Percentiles rank a stretch among this genome's conserved stretches.
Conservation (phyloP, 2,888 invertebrate species). For the Hesperia comma region DNA sequence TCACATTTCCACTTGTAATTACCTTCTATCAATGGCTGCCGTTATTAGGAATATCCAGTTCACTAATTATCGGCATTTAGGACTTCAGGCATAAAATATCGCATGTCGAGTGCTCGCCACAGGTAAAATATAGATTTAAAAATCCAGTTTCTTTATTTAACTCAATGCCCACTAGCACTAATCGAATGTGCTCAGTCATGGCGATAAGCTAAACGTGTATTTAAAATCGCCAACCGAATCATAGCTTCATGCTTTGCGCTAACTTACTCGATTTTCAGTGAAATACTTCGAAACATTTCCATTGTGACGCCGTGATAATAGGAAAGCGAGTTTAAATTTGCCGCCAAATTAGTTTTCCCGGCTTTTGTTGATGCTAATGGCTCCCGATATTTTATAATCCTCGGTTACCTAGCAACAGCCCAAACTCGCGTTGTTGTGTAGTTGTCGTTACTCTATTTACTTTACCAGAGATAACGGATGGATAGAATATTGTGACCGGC, state of each 20-base stretch:
- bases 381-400: no score
- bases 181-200: constrained; percentile 55
- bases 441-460: no score
- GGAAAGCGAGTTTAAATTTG: constrained; percentile 63
- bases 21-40: neutral
- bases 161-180: constrained; percentile 44
- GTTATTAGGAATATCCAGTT: constrained; percentile 10
- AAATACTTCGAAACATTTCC: constrained; percentile 43
- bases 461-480: no score
- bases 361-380: constrained; percentile 43
- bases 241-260: constrained; percentile 26
- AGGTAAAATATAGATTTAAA: constrained; percentile 40
- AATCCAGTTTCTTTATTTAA: constrained; percentile 47
- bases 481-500: constrained; percentile 25
- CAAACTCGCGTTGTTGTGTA: no score
- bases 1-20: neutral
- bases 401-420: no score
- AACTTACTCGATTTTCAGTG: constrained; percentile 29
- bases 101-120: constrained; percentile 2
- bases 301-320: constrained; percentile 52
- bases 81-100: constrained; percentile 5
- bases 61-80: constrained; percentile 6
- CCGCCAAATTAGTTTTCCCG: constrained; percentile 68
- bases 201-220: constrained; percentile 46
- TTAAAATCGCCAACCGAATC: constrained; percentile 40